These are phyloP conservation scores for Nansenia antarctica DNA, from an alignment of 2,113 vertebrate genomes.

Conservation along the genomic window DNA sequence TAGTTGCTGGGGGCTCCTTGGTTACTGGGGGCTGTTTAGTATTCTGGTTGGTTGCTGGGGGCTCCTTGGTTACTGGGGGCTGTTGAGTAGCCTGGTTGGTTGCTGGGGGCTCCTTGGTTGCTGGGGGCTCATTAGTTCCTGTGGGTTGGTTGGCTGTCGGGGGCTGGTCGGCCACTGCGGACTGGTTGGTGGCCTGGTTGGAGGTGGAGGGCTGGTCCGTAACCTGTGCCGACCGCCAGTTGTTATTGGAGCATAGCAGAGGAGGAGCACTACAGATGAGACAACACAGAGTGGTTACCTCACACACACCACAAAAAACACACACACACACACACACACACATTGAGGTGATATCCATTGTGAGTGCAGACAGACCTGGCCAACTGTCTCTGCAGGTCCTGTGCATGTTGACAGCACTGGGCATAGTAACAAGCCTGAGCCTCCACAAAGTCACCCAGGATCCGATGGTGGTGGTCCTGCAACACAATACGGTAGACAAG, in stretches of 20 bases:
- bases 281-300: slow-evolving; percentile 14
- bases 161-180: slow-evolving; percentile 7
- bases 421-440: slow-evolving; percentile 90
- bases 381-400: slow-evolving; percentile 93
- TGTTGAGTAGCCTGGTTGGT: neutral
- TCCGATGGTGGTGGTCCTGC: slow-evolving; percentile 86
- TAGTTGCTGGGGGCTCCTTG: neutral
- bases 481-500: neutral
- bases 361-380: slow-evolving; percentile 84
- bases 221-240: slow-evolving; percentile 50
- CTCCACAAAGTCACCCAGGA: slow-evolving; percentile 91
- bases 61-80: neutral
- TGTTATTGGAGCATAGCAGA: slow-evolving; percentile 63
- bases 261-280: slow-evolving; percentile 51
- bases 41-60: neutral
- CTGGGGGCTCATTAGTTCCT: neutral
- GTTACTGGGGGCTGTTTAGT: too few species aligned
- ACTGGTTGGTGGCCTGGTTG: slow-evolving; percentile 19
- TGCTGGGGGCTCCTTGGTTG: neutral
- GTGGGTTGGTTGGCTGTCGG: neutral
- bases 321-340: neutral
- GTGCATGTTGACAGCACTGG: slow-evolving; percentile 89
- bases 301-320: neutral
- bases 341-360: too few species aligned
- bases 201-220: slow-evolving; percentile 21